Evolutionary conservation across 2,888 invertebrate species (phyloP), one percentile per base, ranked within the genome.

Genomic region (Liodrosophila aerea): DNA sequence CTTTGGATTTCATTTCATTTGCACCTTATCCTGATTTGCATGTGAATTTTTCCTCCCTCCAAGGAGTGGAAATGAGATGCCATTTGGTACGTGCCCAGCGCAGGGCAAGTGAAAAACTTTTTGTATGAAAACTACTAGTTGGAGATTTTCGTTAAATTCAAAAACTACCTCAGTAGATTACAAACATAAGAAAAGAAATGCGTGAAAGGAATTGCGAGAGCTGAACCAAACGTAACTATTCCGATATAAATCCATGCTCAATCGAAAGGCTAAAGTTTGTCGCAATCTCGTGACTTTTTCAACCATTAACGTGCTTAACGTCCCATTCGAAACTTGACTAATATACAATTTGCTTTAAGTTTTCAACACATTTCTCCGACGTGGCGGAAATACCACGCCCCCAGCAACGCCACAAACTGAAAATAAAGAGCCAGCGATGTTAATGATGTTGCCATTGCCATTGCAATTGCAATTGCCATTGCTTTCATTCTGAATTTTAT

Each of bases 301-400:
- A 50, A 30, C 44, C 16, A 43, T 51, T 30, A 13, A 9, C n/a
- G 5, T 33, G 2, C 3, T 13, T 36, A 22, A 27, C n/a, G 40
- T 45, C 39, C 27, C 11, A 34, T 47, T 68, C 39, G 40, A 53
- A 64, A 58, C 43, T 31, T 57, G 53, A 51, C 67, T 73, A 53
- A 72, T 72, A 66, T 66, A 62, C 69, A 73, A 73, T 70, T 67
- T 73, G 33, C 68, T 67, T 70, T 67, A 62, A 58, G 62, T 54
- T 62, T 66, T 73, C 53, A 66, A 54, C 50, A 46, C 54, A 49
- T 52, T 56, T 49, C 47, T 54, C 29, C 18, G 39, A 51, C 49
- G 59, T 60, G 27, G 31, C 34, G 66, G 39, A 43, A 50, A 49
- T 50, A 47, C 45, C n/a, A 64, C 50, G 50, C 50, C 65, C 36